These are phyloP conservation scores for Leucoptera coffeella DNA, from an alignment of 2,888 invertebrate species.

Conservation along the genomic window DNA sequence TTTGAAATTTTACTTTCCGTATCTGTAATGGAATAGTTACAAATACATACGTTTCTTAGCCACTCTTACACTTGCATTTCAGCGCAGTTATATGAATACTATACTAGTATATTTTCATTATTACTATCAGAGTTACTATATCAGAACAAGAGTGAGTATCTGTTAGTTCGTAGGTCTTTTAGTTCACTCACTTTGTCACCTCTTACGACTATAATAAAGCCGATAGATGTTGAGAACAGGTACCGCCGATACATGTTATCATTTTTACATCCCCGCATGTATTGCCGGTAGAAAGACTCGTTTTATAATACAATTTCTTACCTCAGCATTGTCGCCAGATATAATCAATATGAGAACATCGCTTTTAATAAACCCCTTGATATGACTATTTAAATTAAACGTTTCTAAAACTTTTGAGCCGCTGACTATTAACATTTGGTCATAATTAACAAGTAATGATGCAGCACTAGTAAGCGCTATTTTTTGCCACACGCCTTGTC, in stretches of 20 bases:
- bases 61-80: not conserved
- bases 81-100: not conserved
- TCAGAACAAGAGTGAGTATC: too few species aligned
- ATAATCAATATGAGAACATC: constrained; percentile 24
- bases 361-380: constrained; percentile 29
- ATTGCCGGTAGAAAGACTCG: too few species aligned
- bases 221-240: too few species aligned
- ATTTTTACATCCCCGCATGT: too few species aligned
- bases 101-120: not conserved
- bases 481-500: constrained; percentile 17
- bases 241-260: too few species aligned
- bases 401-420: constrained; percentile 23
- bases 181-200: too few species aligned
- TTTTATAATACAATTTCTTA: constrained; percentile 9
- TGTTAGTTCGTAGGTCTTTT: too few species aligned
- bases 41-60: constrained; percentile 1
- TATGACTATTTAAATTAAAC: constrained; percentile 19
- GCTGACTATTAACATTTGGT: constrained; percentile 21
- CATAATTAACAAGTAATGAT: constrained; percentile 16
- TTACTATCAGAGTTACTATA: too few species aligned
- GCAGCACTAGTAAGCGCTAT: constrained; percentile 11
- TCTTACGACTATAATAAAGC: too few species aligned
- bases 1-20: constrained; percentile 30
- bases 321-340: constrained; percentile 13
- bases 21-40: constrained; percentile 11